Evolutionary conservation across 2,888 invertebrate genomes (phyloP), one percentile per base, ranked within the genome.

Genomic region (Mesorhabditis belari): DNA sequence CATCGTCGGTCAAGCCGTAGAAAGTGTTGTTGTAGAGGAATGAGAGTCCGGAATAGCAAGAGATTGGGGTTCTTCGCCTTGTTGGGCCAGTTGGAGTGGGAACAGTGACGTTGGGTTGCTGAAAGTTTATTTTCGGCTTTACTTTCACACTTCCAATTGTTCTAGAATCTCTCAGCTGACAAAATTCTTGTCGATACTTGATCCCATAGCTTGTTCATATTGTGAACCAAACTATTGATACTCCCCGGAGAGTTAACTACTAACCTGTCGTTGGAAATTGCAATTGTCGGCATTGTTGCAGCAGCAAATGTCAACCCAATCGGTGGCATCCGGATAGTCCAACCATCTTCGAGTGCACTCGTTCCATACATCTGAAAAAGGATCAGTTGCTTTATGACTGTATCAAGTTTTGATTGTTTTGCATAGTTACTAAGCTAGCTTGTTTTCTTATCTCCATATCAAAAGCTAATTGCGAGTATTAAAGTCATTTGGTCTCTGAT

Each of bases 241-340:
- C 12, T 12, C 19, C 17, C 54, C 25, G 23, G 17, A 17, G 23
- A 26, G n/a, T n/a, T n/a, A n/a, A n/a, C n/a, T 12, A 25, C 54
- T n/a, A 53, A 56, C 49, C n/a, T 58, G 56, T 21, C 53, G 52
- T 57, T 67, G 65, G 57, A 69, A 65, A 56, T 70, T 70, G 55
- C 70, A 69, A 64, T 70, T 70, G 62, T 70, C 60, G 6, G 60
- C 56, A 19, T 54, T 35, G 12, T 35, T n/a, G n/a, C 44, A 35
- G 44, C 44, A 35, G 44, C 44, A 35, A 9, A 35, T n/a, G n/a
- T 2, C n/a, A 9, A 35, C n/a, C 44, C 44, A 35, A n/a, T 35
- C 44, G n/a, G 12, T n/a, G n/a, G 44, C 44, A 17, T 35, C 12
- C n/a, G n/a, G n/a, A n/a, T n/a, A n/a, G n/a, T 35, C 44, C 12